Evolutionary conservation across 2,113 vertebrate genomes (phyloP).

Genomic region (Oreocharis arfaki): DNA sequence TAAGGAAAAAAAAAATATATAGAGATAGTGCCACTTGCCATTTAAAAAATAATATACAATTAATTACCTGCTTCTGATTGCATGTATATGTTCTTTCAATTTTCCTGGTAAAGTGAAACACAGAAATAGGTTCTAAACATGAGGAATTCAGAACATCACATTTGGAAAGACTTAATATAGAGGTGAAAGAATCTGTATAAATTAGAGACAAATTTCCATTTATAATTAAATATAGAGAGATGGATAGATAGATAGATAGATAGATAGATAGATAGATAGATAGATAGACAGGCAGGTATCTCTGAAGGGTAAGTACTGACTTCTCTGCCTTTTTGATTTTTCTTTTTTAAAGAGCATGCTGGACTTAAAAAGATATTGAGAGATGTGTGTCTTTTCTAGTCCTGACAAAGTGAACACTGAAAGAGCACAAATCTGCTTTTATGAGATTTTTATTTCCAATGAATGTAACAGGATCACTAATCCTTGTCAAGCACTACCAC

Average conservation of each 20-base stretch:
- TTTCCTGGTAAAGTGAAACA: background rate
- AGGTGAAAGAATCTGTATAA: background rate
- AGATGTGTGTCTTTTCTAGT: background rate
- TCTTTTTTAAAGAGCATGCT: background rate
- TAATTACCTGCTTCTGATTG: background rate
- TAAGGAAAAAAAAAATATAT: background rate
- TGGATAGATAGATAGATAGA: too few species aligned
- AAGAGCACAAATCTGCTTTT: background rate
- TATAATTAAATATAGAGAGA: background rate
- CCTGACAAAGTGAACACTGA: background rate
- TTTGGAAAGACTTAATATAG: background rate
- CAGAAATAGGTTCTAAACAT: background rate
- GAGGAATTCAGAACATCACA: background rate
- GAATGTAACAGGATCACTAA: background rate
- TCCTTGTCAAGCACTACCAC: background rate
- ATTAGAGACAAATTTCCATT: background rate
- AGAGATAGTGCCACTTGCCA: background rate
- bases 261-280: background rate
- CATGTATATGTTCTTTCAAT: background rate
- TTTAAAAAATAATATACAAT: background rate
- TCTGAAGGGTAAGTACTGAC: background rate
- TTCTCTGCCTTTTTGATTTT: background rate
- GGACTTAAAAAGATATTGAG: background rate
- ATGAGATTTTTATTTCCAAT: background rate
- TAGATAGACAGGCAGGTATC: background rate